Conservation (phyloP, 1,140 invertebrate genomes). For the Drosophila ercepeae region DNA sequence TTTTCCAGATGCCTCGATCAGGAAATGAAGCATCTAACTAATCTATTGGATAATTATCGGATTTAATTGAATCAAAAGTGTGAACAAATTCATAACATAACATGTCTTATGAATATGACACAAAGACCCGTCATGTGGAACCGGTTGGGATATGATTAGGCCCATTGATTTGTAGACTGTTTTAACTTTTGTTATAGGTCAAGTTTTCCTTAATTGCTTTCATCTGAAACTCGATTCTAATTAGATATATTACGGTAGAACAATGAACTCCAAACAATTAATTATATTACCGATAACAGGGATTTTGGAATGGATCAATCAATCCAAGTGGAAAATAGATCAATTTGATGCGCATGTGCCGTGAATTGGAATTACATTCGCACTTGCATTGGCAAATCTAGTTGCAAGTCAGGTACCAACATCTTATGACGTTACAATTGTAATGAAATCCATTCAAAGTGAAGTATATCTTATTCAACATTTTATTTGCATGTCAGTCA, state of each 20-base stretch:
- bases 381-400: not conserved
- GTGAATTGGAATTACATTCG: not conserved
- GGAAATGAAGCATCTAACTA: not conserved
- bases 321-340: not conserved
- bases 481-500: conserved; percentile 35
- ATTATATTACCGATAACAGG: not conserved
- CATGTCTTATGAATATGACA: conserved; percentile 11
- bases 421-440: conserved; percentile 12
- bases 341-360: not conserved
- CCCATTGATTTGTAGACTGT: not conserved
- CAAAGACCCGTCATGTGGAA: conserved; percentile 1
- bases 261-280: not conserved
- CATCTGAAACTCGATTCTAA: conserved; percentile 4
- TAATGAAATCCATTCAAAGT: not conserved
- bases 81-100: conserved; percentile 12
- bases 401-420: conserved; percentile 13
- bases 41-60: conserved; percentile 7
- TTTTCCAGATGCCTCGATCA: not conserved
- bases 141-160: conserved; percentile 12
- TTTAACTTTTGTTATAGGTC: not conserved
- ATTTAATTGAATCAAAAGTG: conserved; percentile 26
- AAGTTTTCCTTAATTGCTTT: conserved; percentile 11
- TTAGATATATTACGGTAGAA: not conserved
- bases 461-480: not conserved
- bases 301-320: not conserved